phyloP scores from a whole-genome alignment of 2,797 vertebrate genomes.

The Peromyscus attwateri region DNA sequence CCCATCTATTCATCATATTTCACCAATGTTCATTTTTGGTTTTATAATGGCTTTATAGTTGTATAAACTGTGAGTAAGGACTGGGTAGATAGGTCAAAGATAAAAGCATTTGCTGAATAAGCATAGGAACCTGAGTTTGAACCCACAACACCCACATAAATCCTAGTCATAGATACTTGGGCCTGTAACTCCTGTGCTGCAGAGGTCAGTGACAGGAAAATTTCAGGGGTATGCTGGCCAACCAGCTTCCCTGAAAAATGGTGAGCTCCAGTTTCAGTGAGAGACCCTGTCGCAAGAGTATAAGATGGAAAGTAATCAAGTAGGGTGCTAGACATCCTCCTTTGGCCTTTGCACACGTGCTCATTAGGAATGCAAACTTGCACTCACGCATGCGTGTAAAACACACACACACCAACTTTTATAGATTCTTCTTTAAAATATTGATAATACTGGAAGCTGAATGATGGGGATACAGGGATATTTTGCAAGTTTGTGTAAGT shows the following conservation, averaged over 20 bases:
- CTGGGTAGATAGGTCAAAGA: background rate
- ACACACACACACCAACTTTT: background rate
- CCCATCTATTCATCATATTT: background rate
- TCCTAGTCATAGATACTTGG: background rate
- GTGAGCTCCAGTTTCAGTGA: background rate
- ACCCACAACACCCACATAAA: background rate
- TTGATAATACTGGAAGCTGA: background rate
- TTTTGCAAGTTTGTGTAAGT: slow-evolving; percentile 11
- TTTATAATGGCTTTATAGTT: background rate
- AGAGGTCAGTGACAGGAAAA: background rate
- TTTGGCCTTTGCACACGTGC: background rate
- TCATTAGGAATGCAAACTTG: background rate
- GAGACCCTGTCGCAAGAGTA: background rate
- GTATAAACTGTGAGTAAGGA: background rate
- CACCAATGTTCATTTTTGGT: background rate
- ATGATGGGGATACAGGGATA: rapidly evolving
- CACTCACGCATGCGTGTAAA: no score
- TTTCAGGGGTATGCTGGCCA: background rate
- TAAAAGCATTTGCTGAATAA: background rate
- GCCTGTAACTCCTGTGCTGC: background rate
- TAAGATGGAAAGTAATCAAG: background rate
- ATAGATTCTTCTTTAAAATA: background rate
- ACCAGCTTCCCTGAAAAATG: background rate
- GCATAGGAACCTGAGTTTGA: background rate
- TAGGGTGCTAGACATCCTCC: background rate